Evolutionary conservation across 1,140 invertebrate species (phyloP).

Genomic region (Kradibia gibbosae): DNA sequence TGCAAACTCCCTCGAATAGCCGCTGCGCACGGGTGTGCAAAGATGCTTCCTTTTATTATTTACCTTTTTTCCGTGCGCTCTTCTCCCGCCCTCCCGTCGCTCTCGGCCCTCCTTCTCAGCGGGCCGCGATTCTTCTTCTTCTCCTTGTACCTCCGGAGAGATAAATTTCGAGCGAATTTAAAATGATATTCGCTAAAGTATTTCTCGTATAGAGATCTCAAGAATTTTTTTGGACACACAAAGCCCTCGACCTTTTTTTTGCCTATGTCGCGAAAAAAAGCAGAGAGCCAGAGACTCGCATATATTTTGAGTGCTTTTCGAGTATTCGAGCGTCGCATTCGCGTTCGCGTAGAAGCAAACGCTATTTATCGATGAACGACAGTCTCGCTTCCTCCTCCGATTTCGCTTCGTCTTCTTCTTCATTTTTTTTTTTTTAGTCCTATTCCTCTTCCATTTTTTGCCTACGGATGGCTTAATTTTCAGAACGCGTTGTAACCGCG

Average conservation of each 20-base stretch:
- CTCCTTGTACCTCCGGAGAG: neutral
- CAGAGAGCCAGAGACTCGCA: neutral
- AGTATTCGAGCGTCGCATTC: constrained; percentile 2
- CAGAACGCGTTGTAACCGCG: neutral
- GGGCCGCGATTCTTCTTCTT: constrained; percentile 7
- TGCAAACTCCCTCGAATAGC: constrained; percentile 7
- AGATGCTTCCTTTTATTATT: neutral
- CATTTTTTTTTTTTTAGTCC: neutral
- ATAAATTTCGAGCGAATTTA: constrained; percentile 36
- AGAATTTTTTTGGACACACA: constrained; percentile 19
- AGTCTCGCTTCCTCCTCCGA: no score
- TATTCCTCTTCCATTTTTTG: neutral
- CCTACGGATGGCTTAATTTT: constrained; percentile 41
- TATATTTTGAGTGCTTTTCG: constrained; percentile 34
- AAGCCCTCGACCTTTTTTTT: constrained; percentile 28
- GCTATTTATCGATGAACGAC: constrained; percentile 4
- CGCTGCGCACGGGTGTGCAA: neutral
- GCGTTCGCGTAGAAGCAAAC: constrained; percentile 1
- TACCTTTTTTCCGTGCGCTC: neutral
- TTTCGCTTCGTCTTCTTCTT: neutral
- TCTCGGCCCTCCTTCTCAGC: neutral
- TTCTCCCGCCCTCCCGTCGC: no score
- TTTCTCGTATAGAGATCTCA: constrained; percentile 36
- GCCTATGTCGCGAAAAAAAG: neutral
- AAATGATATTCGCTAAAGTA: constrained; percentile 30